Percentiles rank a stretch among this genome's conserved stretches.
phyloP scores from a whole-genome alignment of 1,140 invertebrate genomes.

The Sycobia sp. region DNA sequence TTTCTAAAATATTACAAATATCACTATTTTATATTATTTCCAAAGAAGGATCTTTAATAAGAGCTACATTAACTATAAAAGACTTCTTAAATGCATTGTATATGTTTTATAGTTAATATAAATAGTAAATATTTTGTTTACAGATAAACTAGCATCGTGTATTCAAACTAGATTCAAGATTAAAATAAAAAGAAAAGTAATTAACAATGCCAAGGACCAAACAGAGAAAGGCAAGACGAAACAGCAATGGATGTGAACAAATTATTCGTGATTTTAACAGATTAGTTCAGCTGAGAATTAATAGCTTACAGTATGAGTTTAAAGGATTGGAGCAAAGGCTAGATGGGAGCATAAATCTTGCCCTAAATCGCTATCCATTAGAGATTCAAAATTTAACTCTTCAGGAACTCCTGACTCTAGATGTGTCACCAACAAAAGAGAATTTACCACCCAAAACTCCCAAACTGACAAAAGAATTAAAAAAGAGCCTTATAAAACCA shows the following conservation, averaged over 20 bases:
- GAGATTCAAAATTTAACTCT: slow-evolving; percentile 46
- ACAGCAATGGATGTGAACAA: slow-evolving; percentile 35
- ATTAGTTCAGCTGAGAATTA: slow-evolving; percentile 37
- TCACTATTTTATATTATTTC: not conserved
- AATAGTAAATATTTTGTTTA: not conserved
- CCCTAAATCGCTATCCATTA: slow-evolving; percentile 39
- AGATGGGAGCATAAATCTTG: slow-evolving; percentile 36
- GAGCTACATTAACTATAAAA: not conserved
- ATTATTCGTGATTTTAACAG: slow-evolving; percentile 47
- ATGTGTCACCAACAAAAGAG: slow-evolving; percentile 39
- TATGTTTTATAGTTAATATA: not conserved
- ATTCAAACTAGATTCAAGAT: not conserved
- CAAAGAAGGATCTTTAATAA: not conserved
- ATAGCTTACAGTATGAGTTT: slow-evolving; percentile 43
- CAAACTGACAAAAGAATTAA: slow-evolving; percentile 21
- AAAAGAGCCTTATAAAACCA: slow-evolving; percentile 27
- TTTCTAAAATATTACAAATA: not conserved
- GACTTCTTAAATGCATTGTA: not conserved
- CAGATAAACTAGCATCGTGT: not conserved
- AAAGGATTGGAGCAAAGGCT: slow-evolving; percentile 37
- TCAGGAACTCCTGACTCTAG: slow-evolving; percentile 35
- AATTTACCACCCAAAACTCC: slow-evolving; percentile 38
- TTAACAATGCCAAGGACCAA: slow-evolving; percentile 50
- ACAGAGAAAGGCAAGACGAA: slow-evolving; percentile 30
- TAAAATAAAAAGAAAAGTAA: not conserved